Percentiles rank a stretch among this genome's conserved stretches.
phyloP scores from a whole-genome alignment of 2,797 vertebrate species.

The Pantherophis alleghaniensis region DNA sequence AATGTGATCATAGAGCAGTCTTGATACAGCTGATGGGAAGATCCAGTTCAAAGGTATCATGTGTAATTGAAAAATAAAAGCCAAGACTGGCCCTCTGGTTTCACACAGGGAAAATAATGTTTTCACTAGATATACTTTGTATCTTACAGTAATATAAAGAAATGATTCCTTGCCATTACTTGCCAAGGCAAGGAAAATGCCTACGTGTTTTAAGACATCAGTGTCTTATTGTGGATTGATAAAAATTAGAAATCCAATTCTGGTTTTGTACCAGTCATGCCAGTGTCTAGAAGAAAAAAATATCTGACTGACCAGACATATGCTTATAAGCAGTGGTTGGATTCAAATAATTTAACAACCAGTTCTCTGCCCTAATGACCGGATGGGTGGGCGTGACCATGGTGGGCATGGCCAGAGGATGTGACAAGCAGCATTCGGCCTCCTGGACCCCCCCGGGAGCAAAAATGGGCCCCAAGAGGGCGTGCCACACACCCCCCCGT shows the following conservation, averaged over 20 bases:
- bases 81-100: background rate
- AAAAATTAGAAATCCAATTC: background rate
- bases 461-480: too few relatives aligned
- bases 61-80: background rate
- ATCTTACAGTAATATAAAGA: background rate
- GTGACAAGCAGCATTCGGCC: too few relatives aligned
- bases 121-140: background rate
- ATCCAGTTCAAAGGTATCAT: background rate
- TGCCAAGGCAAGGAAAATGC: background rate
- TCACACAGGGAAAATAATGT: background rate
- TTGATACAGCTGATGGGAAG: background rate
- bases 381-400: too few relatives aligned
- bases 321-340: background rate
- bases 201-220: background rate
- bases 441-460: too few relatives aligned
- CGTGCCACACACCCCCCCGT: too few relatives aligned
- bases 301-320: background rate
- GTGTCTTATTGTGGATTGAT: background rate
- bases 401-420: too few relatives aligned
- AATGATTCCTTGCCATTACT: background rate
- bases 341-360: too few relatives aligned
- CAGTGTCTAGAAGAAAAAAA: background rate
- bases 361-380: too few relatives aligned
- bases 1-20: background rate
- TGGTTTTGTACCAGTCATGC: background rate